Conservation (phyloP, 2,888 invertebrate genomes). For the Folsomia manolachei region DNA sequence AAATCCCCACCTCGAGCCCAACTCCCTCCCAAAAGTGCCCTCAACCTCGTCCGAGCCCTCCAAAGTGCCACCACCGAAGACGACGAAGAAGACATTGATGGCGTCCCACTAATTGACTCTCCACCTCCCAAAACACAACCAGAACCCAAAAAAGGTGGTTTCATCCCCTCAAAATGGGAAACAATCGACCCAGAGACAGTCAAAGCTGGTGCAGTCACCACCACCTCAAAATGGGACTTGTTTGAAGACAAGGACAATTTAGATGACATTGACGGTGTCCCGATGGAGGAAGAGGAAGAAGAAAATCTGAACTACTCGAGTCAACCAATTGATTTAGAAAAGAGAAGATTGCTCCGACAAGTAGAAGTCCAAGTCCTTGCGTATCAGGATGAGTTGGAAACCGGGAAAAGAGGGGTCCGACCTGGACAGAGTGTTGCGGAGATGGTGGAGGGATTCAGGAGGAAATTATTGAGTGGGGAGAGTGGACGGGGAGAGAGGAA, state of each 20-base stretch:
- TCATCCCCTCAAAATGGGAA: slow-evolving; percentile 95
- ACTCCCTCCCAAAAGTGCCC: slow-evolving; percentile 46
- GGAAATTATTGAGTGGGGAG: slow-evolving; percentile 66
- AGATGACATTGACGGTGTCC: background rate
- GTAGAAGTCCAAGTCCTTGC: slow-evolving; percentile 93
- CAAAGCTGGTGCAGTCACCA: slow-evolving; percentile 76
- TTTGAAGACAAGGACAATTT: slow-evolving; percentile 58
- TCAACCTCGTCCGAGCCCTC: slow-evolving; percentile 44
- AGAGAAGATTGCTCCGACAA: slow-evolving; percentile 64
- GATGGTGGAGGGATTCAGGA: slow-evolving; percentile 85
- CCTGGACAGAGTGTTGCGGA: slow-evolving; percentile 71
- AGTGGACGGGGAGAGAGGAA: too few species aligned
- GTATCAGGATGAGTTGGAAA: slow-evolving; percentile 93
- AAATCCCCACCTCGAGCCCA: slow-evolving; percentile 47
- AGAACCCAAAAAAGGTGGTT: slow-evolving; percentile 60
- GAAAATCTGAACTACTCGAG: slow-evolving; percentile 51
- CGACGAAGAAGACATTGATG: slow-evolving; percentile 59
- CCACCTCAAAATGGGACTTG: slow-evolving; percentile 81
- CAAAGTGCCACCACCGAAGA: slow-evolving; percentile 56
- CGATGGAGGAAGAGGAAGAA: slow-evolving; percentile 56
- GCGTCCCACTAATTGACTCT: slow-evolving; percentile 53
- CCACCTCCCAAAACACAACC: slow-evolving; percentile 41
- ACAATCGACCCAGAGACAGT: slow-evolving; percentile 83
- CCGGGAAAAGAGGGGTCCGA: slow-evolving; percentile 71
- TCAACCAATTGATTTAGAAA: background rate